Evolutionary conservation across 2,797 vertebrate genomes (phyloP).

Genomic region (Peromyscus melanophrys): DNA sequence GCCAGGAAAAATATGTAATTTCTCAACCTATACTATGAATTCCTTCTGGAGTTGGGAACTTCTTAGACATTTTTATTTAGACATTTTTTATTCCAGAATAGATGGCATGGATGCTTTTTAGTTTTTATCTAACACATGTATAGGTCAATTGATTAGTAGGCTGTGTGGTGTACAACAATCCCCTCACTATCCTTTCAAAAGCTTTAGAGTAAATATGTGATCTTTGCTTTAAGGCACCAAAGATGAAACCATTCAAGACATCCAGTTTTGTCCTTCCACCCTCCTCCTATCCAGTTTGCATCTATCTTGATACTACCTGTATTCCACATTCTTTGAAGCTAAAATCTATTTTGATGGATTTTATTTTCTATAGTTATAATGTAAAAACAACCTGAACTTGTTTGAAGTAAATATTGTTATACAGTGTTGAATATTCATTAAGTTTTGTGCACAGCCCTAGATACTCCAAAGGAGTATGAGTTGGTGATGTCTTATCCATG

Average conservation of each 20-base stretch:
- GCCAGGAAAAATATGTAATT: background rate
- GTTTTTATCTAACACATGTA: background rate
- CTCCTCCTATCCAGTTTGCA: background rate
- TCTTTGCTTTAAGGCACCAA: background rate
- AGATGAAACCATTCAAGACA: background rate
- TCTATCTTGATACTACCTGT: background rate
- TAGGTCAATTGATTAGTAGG: no score
- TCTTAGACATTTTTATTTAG: background rate
- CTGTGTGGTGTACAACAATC: background rate
- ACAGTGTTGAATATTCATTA: slow-evolving; percentile 14
- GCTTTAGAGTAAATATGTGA: background rate
- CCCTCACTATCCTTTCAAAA: background rate
- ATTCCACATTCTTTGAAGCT: background rate
- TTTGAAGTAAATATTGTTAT: slow-evolving; percentile 2
- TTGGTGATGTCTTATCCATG: background rate
- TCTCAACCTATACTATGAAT: background rate
- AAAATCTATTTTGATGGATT: background rate
- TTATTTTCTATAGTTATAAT: slow-evolving; percentile 20
- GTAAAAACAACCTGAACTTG: background rate
- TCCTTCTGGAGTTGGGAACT: background rate
- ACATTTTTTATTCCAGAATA: background rate
- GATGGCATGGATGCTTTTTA: background rate
- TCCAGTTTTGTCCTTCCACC: background rate
- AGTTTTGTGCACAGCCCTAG: background rate
- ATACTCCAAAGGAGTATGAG: background rate